Conservation (phyloP, 2,113 vertebrate genomes). For the Dinomys branickii region DNA sequence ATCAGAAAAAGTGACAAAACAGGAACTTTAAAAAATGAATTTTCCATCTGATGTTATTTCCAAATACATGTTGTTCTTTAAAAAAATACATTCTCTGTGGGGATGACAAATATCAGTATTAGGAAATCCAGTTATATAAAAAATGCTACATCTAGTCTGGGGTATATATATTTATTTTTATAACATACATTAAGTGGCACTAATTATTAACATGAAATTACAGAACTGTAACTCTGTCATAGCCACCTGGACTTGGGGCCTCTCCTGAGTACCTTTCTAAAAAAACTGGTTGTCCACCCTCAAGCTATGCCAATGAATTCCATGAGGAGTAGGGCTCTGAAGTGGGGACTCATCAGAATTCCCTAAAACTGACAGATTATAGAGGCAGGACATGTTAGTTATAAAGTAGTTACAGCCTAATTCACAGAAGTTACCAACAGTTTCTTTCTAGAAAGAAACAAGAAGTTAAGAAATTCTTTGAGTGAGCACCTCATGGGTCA, state of each 20-base stretch:
- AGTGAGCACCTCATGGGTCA: conserved; percentile 88
- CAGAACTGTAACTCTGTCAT: conserved; percentile 87
- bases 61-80: conserved; percentile 91
- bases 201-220: conserved; percentile 91
- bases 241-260: conserved; percentile 84
- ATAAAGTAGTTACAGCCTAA: conserved; percentile 90
- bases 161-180: conserved; percentile 92
- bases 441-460: conserved; percentile 89
- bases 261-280: conserved; percentile 84
- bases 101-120: conserved; percentile 91
- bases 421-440: conserved; percentile 87
- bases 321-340: conserved; percentile 80
- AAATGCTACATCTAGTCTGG: conserved; percentile 90
- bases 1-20: conserved; percentile 78
- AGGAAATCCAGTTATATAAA: conserved; percentile 93
- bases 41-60: conserved; percentile 90
- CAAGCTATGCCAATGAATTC: conserved; percentile 77
- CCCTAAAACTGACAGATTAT: conserved; percentile 82
- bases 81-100: conserved; percentile 87
- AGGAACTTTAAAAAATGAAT: conserved; percentile 78
- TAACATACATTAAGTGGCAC: conserved; percentile 92
- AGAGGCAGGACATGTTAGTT: conserved; percentile 86
- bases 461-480: conserved; percentile 88
- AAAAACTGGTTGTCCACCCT: conserved; percentile 77
- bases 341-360: conserved; percentile 83